These are phyloP conservation scores for Ceratitis capitata DNA, from an alignment of 1,140 invertebrate species.

Conservation along the genomic window DNA sequence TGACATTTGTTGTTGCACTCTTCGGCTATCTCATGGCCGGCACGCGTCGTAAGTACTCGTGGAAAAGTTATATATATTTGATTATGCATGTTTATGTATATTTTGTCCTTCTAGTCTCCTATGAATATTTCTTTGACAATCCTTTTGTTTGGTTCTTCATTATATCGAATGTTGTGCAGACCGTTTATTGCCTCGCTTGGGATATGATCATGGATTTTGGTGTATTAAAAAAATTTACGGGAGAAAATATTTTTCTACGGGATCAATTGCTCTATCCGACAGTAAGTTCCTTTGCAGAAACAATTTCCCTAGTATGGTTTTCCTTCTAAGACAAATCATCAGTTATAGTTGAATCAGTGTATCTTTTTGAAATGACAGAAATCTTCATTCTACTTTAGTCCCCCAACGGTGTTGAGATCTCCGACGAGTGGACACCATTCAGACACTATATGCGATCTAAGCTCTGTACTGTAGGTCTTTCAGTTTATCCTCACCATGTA, in stretches of 20 bases:
- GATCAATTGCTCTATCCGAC: slow-evolving; percentile 81
- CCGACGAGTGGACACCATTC: too few relatives aligned
- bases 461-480: too few relatives aligned
- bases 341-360: too few relatives aligned
- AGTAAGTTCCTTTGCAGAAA: too few relatives aligned
- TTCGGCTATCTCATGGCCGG: slow-evolving; percentile 64
- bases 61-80: background rate
- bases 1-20: slow-evolving; percentile 80
- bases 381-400: too few relatives aligned
- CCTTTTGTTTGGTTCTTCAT: slow-evolving; percentile 85
- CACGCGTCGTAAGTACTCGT: background rate
- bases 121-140: slow-evolving; percentile 72
- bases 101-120: slow-evolving; percentile 66
- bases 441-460: too few relatives aligned
- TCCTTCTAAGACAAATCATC: too few relatives aligned
- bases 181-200: slow-evolving; percentile 88
- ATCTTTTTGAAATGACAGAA: too few relatives aligned
- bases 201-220: slow-evolving; percentile 98
- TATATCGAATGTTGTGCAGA: slow-evolving; percentile 77
- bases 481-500: too few relatives aligned
- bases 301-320: too few relatives aligned
- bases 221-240: slow-evolving; percentile 82
- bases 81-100: background rate
- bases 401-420: too few relatives aligned
- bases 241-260: slow-evolving; percentile 79